phyloP scores from a whole-genome alignment of 2,888 invertebrate genomes.

The Microdon myrmicae region DNA sequence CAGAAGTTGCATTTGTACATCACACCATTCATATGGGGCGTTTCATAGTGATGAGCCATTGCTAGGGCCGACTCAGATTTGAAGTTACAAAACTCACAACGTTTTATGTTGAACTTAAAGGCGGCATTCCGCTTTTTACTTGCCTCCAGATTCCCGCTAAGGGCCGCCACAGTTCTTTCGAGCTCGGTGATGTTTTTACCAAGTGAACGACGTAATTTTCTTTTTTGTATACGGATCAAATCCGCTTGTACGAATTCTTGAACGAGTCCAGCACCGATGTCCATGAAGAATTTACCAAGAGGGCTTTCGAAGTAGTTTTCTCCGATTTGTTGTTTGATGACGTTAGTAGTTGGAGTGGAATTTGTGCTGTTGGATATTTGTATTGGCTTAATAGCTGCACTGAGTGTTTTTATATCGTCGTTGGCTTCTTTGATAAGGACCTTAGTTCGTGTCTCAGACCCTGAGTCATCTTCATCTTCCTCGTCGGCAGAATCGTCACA shows the following conservation, averaged over 20 bases:
- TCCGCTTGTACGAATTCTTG: conserved; percentile 95
- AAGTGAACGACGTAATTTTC: conserved; percentile 76
- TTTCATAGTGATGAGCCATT: conserved; percentile 88
- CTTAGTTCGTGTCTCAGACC: conserved; percentile 68
- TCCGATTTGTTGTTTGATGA: conserved; percentile 67
- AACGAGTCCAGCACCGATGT: conserved; percentile 89
- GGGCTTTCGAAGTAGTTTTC: conserved; percentile 86
- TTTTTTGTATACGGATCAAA: conserved; percentile 84
- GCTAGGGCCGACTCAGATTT: conserved; percentile 86
- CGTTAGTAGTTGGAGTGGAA: conserved; percentile 57
- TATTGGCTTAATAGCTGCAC: conserved; percentile 67
- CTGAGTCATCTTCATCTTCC: conserved; percentile 67
- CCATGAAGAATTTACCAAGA: conserved; percentile 89
- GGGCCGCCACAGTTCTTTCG: conserved; percentile 81
- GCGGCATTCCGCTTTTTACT: conserved; percentile 88
- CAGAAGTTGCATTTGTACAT: conserved; percentile 89
- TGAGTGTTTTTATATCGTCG: conserved; percentile 70
- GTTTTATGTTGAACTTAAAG: conserved; percentile 78
- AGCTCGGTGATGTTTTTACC: conserved; percentile 71
- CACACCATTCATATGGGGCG: conserved; percentile 90
- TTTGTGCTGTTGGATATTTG: no score
- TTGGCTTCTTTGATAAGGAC: conserved; percentile 70
- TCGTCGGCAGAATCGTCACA: conserved; percentile 68
- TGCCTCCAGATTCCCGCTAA: conserved; percentile 85
- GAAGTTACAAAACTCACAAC: conserved; percentile 90